A percentile compares a stretch with the other conserved stretches of the same genome.
Conservation (phyloP, 1,140 invertebrate genomes). For the Heliconius hewitsoni region DNA sequence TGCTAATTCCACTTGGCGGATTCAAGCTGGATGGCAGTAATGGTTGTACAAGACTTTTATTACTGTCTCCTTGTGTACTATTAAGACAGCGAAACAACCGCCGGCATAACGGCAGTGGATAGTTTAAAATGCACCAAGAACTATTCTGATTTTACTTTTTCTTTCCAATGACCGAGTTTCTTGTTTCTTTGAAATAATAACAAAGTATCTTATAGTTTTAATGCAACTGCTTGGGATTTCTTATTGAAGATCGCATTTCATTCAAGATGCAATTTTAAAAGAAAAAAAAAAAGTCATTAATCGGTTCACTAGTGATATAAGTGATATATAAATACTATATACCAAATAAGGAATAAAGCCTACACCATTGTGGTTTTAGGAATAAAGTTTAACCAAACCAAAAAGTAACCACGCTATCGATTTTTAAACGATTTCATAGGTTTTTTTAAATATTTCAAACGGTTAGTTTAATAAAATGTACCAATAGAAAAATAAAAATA, state of each 20-base stretch:
- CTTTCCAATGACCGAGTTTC: constrained; percentile 20
- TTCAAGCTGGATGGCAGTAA: constrained; percentile 25
- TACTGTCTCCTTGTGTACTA: constrained; percentile 19
- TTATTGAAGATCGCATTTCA: constrained; percentile 6
- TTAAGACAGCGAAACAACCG: constrained; percentile 6
- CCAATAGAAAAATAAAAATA: neutral
- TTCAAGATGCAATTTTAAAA: neutral
- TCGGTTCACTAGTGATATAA: neutral
- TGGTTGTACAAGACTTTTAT: constrained; percentile 30
- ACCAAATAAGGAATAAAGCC: neutral
- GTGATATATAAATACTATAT: neutral
- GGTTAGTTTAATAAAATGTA: neutral
- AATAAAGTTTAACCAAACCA: too few relatives aligned
- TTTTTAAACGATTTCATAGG: neutral
- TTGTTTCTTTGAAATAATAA: constrained; percentile 15
- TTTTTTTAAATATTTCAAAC: neutral
- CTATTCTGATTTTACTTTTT: constrained; percentile 24
- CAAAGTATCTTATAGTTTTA: constrained; percentile 5
- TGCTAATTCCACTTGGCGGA: constrained; percentile 39
- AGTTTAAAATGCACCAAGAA: neutral
- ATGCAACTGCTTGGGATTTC: constrained; percentile 8
- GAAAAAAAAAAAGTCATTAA: neutral
- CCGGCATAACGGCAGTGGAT: neutral
- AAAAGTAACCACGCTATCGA: neutral
- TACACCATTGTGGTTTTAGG: too few relatives aligned